Conservation (phyloP, 1,140 invertebrate species). For the Drosophila pseudoobscura region DNA sequence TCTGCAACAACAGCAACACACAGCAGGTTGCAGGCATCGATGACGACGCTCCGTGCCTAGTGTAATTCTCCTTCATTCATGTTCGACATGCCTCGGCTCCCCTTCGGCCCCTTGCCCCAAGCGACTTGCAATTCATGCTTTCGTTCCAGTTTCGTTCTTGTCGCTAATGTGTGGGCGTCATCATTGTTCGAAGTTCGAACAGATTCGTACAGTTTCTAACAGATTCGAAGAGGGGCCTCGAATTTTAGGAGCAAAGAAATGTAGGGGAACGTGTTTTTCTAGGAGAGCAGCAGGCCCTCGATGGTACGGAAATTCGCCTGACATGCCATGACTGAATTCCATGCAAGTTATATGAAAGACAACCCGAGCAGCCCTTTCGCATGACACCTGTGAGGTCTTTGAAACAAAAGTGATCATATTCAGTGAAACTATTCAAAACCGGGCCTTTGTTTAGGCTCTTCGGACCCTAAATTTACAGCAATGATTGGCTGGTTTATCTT, state of each 20-base stretch:
- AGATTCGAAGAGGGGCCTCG: neutral
- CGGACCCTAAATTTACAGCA: no score
- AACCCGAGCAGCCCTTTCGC: no score
- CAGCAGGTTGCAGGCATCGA: conserved; percentile 45
- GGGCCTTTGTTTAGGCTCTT: no score
- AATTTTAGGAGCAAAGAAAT: conserved; percentile 27
- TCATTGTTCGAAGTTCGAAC: conserved; percentile 57
- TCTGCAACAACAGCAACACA: conserved; percentile 25
- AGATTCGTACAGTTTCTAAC: conserved; percentile 19
- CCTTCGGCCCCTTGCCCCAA: neutral
- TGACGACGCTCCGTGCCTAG: conserved; percentile 52
- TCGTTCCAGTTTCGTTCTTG: conserved; percentile 24
- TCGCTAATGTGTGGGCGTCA: conserved; percentile 66
- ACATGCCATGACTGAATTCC: no score
- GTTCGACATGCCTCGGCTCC: conserved; percentile 21
- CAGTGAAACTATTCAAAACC: no score
- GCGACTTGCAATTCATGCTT: conserved; percentile 58
- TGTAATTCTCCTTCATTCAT: conserved; percentile 76
- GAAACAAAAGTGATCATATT: no score
- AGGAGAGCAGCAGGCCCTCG: neutral
- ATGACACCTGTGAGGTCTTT: no score
- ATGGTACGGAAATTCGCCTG: no score
- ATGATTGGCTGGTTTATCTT: no score
- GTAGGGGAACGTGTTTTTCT: conserved; percentile 4
- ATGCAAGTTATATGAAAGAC: neutral